Evolutionary conservation across 2,888 invertebrate species (phyloP), one percentile per base, ranked within the genome.

Genomic region (Parasteatoda lunata): DNA sequence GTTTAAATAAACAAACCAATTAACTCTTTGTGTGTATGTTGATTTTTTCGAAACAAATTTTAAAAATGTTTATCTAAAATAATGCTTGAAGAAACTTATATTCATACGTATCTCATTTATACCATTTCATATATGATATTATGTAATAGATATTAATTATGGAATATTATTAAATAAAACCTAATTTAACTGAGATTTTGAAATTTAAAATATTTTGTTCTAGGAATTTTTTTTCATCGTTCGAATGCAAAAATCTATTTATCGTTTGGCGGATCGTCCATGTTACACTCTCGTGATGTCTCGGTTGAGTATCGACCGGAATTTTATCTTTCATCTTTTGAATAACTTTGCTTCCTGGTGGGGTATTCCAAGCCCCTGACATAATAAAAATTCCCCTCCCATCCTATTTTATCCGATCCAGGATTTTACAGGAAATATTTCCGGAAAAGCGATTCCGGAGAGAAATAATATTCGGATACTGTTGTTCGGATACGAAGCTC

Each of bases 251-350:
- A 30, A 30, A 30, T 30, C 30, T 30, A 30, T 30, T 30, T 30
- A 30, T 30, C 30, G 2, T 30, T 30, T 30, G 30, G 30, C 30
- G 30, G 30, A 30, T 30, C 30, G 30, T 30, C 30, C 30, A 30
- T 30, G 30, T 30, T 30, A 30, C 30, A 30, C 59, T 9, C 59
- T 51, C 30, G 15, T 48, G 66, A 52, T 65, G 52, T 71, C 54
- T 69, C 78, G 65, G 76, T 82, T 48, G 47, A 70, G 70, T 82
- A 82, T 82, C 76, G 70, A 76, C 70, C 69, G 75, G 48, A 9
- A 15, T 59, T n/a, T n/a, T 75, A 30, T 64, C 47, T 5, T 75
- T 47, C n/a, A 45, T 54, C n/a, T 3, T 7, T 59, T 11, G 48
- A 47, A 72, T 69, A 47, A 47, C 47, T 69, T 47, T 7, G 47